Base-by-base conservation (phyloP, 2,113 vertebrate species). In the Eolophus roseicapilla region DNA sequence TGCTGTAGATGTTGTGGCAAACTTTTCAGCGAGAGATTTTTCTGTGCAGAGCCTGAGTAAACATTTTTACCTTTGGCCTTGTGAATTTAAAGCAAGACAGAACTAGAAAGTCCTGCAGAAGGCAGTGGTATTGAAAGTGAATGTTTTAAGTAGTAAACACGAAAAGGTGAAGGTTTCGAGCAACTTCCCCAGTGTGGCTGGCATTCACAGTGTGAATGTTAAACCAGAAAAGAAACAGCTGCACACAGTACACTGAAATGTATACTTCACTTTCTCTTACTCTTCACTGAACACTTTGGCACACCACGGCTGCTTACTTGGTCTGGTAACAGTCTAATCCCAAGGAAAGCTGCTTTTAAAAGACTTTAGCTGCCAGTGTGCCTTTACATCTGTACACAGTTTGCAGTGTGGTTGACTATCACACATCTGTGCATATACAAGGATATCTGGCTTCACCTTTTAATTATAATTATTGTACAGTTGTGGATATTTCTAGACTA, bases 341-440 rank as follows among this genome's bases (percentile, higher is more conserved):
- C 39, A 49, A 64, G 50, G 5, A 16, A 71, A 75, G 8, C 6
- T 57, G 17, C 18, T 90, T 92, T 35, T 49, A 24, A 57, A 82
- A 73, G 21, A 69, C n/a, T 57, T 90, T 39, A 76, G 7, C 11
- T n/a, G 11, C 21, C 12, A 28, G 2, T 4, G 17, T 55, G n/a
- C 19, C 0, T 0, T 39, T 78, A 46, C 9, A 19, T 31, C 27
- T 33, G 15, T 20, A 17, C 12, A 12, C 11, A 27, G 10, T 43
- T 71, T 84, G 11, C 15, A 73, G 33, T 31, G 39, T 13, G 41
- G 31, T 41, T 28, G 67, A 6, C 47, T 81, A 31, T 68, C 33
- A 14, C 33, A 27, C 2, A 13, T 33, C 43, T 70, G 16, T 44
- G 12, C 20, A 16, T 62, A 71, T 23, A 33, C 5, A 43, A 76